These are phyloP conservation scores for Xylocopa sonorina DNA, from an alignment of 1,140 invertebrate genomes.

Conservation along the genomic window DNA sequence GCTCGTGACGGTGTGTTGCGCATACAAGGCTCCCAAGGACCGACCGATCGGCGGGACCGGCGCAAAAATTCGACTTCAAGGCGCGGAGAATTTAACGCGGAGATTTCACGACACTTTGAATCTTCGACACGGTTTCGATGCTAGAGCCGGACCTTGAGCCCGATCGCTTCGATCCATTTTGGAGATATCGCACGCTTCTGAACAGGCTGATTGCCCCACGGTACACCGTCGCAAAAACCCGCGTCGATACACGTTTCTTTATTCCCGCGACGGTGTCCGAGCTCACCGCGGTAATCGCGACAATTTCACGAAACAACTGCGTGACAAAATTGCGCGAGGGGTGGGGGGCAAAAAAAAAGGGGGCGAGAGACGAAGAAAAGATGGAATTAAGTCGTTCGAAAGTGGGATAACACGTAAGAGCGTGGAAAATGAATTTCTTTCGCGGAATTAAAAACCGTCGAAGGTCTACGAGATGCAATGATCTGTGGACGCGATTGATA, in stretches of 20 bases:
- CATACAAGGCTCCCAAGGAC: conserved; percentile 8
- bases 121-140: conserved; percentile 43
- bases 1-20: conserved; percentile 2
- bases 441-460: no score
- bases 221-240: conserved; percentile 40
- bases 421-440: neutral
- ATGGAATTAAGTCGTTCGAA: neutral
- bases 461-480: no score
- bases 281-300: neutral
- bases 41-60: neutral
- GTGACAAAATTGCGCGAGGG: neutral
- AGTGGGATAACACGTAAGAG: neutral
- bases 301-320: neutral
- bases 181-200: conserved; percentile 67
- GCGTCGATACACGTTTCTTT: neutral
- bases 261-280: neutral
- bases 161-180: conserved; percentile 76
- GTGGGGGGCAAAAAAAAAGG: neutral
- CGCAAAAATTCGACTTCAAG: conserved; percentile 39
- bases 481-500: neutral
- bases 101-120: conserved; percentile 45
- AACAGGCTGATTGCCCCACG: conserved; percentile 32
- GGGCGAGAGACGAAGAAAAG: neutral
- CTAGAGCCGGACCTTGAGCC: conserved; percentile 71
- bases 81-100: conserved; percentile 9